Conservation (phyloP, 1,140 invertebrate species). For the Frieseomelitta varia region DNA sequence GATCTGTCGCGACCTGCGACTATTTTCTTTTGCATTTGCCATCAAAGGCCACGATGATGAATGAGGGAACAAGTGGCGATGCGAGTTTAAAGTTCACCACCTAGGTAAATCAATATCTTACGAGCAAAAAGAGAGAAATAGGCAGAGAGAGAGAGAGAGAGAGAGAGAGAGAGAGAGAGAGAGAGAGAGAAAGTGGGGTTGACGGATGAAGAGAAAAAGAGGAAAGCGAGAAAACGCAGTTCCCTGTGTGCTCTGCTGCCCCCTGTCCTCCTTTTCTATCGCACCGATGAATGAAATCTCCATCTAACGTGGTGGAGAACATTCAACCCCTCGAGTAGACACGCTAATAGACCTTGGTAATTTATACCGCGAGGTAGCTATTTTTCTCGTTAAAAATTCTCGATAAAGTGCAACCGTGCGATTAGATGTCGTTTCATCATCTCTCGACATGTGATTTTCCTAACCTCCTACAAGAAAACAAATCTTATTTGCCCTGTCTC, state of each 20-base stretch:
- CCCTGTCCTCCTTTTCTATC: not conserved
- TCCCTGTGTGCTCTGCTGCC: not conserved
- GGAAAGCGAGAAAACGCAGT: not conserved
- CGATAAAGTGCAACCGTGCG: not conserved
- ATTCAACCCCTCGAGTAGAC: constrained; percentile 20
- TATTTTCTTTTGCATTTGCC: not conserved
- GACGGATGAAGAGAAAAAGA: not conserved
- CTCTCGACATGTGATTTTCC: not conserved
- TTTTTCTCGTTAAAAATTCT: constrained; percentile 26
- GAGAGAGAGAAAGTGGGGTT: not conserved
- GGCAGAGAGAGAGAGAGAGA: not conserved
- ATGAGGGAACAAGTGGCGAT: constrained; percentile 3
- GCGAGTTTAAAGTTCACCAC: constrained; percentile 46
- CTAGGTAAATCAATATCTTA: constrained; percentile 53
- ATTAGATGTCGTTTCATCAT: not conserved
- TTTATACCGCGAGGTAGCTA: constrained; percentile 19
- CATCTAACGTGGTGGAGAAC: constrained; percentile 15
- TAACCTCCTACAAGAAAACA: not conserved
- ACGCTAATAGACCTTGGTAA: constrained; percentile 27
- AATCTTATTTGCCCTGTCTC: not conserved
- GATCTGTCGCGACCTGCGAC: not conserved
- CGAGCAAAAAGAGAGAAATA: constrained; percentile 25
- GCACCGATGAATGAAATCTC: constrained; percentile 36
- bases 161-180: not conserved
- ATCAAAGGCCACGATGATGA: constrained; percentile 12